Evolutionary conservation across 30 jellyfish, hydroid and myxozoan genomes (phyloP).

Genomic region (Haliclystus octoradiatus): DNA sequence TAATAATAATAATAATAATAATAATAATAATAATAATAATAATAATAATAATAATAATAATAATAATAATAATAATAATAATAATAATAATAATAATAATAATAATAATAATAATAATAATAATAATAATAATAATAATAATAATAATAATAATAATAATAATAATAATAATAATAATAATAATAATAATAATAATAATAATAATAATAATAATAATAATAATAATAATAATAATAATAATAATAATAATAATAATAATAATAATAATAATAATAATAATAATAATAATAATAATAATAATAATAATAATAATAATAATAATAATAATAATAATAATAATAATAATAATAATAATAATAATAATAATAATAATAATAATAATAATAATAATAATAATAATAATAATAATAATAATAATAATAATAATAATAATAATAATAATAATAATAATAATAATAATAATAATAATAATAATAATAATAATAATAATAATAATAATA

Average conservation of each 20-base stretch:
- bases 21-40: background rate
- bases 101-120: background rate
- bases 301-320: background rate
- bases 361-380: background rate
- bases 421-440: background rate
- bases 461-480: background rate
- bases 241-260: background rate
- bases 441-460: background rate
- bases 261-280: background rate
- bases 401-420: background rate
- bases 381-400: background rate
- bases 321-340: background rate
- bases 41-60: background rate
- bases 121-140: background rate
- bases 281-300: background rate
- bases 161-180: background rate
- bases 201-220: background rate
- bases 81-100: background rate
- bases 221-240: background rate
- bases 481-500: background rate
- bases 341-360: background rate
- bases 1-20: background rate
- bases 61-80: background rate
- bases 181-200: background rate
- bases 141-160: conserved; percentile 4